These are phyloP conservation scores for Euzophera pinguis DNA, from an alignment of 2,888 invertebrate species.

Conservation along the genomic window DNA sequence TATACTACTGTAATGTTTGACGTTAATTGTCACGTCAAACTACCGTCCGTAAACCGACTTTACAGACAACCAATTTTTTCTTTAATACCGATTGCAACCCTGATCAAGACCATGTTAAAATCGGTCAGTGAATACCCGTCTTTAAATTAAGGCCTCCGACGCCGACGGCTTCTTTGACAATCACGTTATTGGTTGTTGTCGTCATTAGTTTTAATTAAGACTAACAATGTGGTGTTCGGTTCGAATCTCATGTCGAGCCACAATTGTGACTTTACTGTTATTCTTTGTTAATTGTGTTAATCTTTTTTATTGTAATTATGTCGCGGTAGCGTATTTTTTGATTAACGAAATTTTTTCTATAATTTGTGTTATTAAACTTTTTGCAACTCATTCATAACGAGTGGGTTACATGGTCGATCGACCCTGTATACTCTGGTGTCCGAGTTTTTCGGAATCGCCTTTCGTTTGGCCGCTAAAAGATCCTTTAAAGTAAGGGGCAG, in stretches of 20 bases:
- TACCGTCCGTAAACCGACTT: no score
- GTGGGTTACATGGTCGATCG: no score
- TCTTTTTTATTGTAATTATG: background rate
- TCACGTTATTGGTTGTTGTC: conserved; percentile 29
- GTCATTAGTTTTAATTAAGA: conserved; percentile 43
- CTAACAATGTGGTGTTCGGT: conserved; percentile 2
- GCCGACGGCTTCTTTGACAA: conserved; percentile 30
- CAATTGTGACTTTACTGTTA: background rate
- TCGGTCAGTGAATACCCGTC: conserved; percentile 18
- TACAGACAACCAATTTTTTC: no score
- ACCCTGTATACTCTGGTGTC: no score
- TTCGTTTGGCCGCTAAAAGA: no score
- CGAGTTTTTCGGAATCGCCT: no score
- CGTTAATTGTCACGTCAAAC: no score
- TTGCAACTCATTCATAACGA: background rate
- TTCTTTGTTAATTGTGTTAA: background rate
- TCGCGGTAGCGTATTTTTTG: background rate
- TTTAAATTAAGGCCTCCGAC: conserved; percentile 33
- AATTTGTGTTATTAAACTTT: background rate
- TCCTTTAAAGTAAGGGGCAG: no score
- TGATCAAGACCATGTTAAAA: background rate
- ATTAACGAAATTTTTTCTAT: background rate
- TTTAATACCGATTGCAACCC: no score
- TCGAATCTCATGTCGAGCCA: background rate
- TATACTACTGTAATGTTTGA: no score